phyloP scores from a whole-genome alignment of 1,140 invertebrate genomes.

The Dinoponera quadriceps region DNA sequence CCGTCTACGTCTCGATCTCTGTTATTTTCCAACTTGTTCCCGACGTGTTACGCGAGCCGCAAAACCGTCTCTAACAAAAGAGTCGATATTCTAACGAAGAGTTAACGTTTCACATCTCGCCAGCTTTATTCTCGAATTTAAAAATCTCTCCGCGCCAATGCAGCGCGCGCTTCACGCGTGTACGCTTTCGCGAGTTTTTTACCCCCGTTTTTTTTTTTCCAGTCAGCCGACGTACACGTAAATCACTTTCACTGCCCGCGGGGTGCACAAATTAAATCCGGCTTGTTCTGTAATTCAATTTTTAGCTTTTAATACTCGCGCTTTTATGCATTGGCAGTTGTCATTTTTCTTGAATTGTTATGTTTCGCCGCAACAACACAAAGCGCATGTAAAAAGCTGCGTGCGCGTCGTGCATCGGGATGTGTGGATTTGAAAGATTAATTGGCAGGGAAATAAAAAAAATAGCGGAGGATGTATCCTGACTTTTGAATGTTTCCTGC shows the following conservation, averaged over 20 bases:
- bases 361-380: slow-evolving; percentile 31
- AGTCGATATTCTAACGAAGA: not conserved
- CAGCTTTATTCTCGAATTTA: slow-evolving; percentile 46
- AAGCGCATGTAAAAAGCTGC: slow-evolving; percentile 31
- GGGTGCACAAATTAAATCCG: slow-evolving; percentile 55
- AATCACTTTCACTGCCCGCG: slow-evolving; percentile 59
- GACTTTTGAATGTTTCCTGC: not conserved
- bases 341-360: slow-evolving; percentile 55
- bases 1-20: no score
- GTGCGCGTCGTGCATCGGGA: not conserved
- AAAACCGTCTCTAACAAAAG: slow-evolving; percentile 2
- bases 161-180: slow-evolving; percentile 29
- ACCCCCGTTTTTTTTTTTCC: slow-evolving; percentile 2
- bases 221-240: slow-evolving; percentile 43
- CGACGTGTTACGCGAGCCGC: not conserved
- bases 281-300: slow-evolving; percentile 61
- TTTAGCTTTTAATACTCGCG: slow-evolving; percentile 56
- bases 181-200: not conserved
- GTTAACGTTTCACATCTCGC: slow-evolving; percentile 40
- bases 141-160: slow-evolving; percentile 34
- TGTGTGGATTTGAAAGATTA: slow-evolving; percentile 11
- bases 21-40: not conserved
- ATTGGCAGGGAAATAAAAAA: slow-evolving; percentile 22
- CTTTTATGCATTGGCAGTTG: slow-evolving; percentile 54
- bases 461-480: not conserved